These are phyloP conservation scores for Philaethria dido DNA, from an alignment of 2,888 invertebrate species.

Conservation along the genomic window DNA sequence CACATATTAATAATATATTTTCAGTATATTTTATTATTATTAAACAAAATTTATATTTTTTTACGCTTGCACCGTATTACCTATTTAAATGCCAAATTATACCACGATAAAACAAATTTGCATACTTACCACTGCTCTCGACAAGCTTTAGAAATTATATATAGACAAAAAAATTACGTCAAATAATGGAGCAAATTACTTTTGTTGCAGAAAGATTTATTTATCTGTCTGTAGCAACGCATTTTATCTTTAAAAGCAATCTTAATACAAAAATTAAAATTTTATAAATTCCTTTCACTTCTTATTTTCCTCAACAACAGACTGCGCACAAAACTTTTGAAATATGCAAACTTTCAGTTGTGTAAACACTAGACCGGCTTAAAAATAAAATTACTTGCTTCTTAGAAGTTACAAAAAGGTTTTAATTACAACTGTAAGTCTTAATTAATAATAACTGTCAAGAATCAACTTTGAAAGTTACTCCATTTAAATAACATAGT, in stretches of 20 bases:
- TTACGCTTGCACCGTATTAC: too few species aligned
- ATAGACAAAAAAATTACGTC: too few species aligned
- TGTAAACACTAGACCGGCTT: slow-evolving; percentile 18
- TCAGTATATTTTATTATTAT: too few species aligned
- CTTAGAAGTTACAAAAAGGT: slow-evolving; percentile 20
- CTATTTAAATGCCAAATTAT: too few species aligned
- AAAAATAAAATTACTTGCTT: slow-evolving; percentile 21
- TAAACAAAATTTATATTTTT: too few species aligned
- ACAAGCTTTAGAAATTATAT: too few species aligned
- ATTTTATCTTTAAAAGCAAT: not conserved
- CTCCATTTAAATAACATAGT: slow-evolving; percentile 9
- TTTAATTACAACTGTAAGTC: slow-evolving; percentile 30
- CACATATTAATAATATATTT: too few species aligned
- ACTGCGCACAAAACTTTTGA: slow-evolving; percentile 21
- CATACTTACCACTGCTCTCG: too few species aligned
- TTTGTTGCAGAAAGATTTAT: not conserved
- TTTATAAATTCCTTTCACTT: slow-evolving; percentile 12
- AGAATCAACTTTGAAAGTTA: not conserved
- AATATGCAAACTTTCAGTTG: slow-evolving; percentile 20
- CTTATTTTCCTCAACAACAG: slow-evolving; percentile 13
- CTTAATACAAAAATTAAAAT: slow-evolving; percentile 2
- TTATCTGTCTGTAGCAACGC: not conserved
- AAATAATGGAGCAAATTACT: too few species aligned
- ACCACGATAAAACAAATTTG: too few species aligned
- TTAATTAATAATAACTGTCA: slow-evolving; percentile 20